These are phyloP conservation scores for Orchestes rusci DNA, from an alignment of 2,888 invertebrate genomes.

Conservation along the genomic window DNA sequence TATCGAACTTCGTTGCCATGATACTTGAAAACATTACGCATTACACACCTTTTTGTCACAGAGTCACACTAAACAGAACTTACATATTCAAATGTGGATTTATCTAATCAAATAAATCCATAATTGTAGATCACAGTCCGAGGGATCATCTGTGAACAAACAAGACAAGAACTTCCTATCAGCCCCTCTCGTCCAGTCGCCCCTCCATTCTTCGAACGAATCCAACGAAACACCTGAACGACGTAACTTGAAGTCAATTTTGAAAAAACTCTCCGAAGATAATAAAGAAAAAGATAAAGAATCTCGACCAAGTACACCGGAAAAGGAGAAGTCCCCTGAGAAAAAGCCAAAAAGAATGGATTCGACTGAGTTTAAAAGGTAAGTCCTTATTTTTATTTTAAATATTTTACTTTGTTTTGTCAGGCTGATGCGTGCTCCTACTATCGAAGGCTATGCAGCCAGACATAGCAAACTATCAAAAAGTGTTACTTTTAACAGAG, in stretches of 20 bases:
- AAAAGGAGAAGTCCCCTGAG: conserved; percentile 3
- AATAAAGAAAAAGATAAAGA: conserved; percentile 29
- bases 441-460: conserved; percentile 82
- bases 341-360: conserved; percentile 30
- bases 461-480: conserved; percentile 81
- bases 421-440: conserved; percentile 69
- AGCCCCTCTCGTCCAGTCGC: conserved; percentile 34
- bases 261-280: conserved; percentile 74
- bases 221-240: conserved; percentile 79
- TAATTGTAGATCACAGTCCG: conserved; percentile 76
- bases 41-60: no score
- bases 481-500: conserved; percentile 82
- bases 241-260: conserved; percentile 73
- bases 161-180: conserved; percentile 32
- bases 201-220: conserved; percentile 52
- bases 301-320: no score
- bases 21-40: no score
- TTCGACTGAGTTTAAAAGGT: conserved; percentile 54
- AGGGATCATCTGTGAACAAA: conserved; percentile 64
- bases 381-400: background rate
- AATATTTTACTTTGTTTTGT: no score
- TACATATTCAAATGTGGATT: no score
- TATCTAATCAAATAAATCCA: no score
- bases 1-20: no score
- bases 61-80: no score